These are phyloP conservation scores for Catalaphyllia jardinei DNA, from an alignment of 64 coral and sea anemone genomes.

Conservation along the genomic window DNA sequence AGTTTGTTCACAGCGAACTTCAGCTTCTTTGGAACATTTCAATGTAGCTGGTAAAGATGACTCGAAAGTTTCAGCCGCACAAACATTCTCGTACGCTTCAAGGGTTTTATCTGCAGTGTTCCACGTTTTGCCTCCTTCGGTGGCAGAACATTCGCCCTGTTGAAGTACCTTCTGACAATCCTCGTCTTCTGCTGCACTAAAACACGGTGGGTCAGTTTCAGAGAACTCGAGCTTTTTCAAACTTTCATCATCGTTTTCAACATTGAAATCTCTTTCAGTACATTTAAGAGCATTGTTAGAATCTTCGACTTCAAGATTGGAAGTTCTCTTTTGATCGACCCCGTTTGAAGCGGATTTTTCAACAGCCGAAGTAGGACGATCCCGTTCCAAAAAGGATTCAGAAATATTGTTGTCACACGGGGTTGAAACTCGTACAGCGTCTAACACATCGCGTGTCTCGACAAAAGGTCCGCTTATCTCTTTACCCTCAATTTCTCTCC, in stretches of 20 bases:
- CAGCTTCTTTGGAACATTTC: background rate
- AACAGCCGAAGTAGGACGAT: background rate
- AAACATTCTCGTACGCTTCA: background rate
- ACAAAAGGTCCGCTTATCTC: background rate
- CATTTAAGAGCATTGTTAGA: background rate
- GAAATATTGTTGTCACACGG: background rate
- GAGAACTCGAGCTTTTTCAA: no score
- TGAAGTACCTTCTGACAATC: background rate
- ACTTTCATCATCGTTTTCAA: background rate
- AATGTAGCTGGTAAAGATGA: background rate
- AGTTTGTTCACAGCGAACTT: conserved; percentile 8
- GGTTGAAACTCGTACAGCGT: background rate
- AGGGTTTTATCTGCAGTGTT: background rate
- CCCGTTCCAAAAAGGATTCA: background rate
- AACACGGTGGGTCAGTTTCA: background rate
- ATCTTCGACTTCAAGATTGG: background rate
- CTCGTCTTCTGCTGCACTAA: background rate
- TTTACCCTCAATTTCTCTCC: background rate
- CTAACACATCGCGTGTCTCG: background rate
- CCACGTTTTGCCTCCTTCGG: background rate
- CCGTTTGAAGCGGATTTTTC: background rate
- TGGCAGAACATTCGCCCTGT: background rate
- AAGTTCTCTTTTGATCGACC: background rate
- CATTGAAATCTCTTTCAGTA: background rate
- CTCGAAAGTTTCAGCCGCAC: background rate